Conservation (phyloP, 2,113 vertebrate genomes). For the Erythrocercus mccallii region DNA sequence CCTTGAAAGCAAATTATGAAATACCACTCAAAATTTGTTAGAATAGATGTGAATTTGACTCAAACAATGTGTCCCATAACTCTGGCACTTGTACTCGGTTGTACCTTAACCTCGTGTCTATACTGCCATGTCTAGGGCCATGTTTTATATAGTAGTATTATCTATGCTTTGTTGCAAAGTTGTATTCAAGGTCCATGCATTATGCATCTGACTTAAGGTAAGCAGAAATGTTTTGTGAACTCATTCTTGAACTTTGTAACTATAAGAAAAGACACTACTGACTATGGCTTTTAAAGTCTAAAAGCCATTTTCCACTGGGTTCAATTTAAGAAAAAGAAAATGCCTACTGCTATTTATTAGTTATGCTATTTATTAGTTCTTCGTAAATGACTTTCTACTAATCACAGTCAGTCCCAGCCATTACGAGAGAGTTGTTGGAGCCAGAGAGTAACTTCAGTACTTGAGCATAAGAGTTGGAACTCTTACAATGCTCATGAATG, state of each 20-base stretch:
- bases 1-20: neutral
- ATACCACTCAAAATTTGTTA: neutral
- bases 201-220: neutral
- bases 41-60: neutral
- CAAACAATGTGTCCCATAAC: neutral
- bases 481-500: neutral
- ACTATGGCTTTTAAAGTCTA: constrained; percentile 6
- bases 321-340: neutral
- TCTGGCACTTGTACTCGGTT: neutral
- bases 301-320: constrained; percentile 26
- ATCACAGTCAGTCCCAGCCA: constrained; percentile 60
- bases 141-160: neutral
- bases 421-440: constrained; percentile 46
- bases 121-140: no score
- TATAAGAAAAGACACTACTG: neutral
- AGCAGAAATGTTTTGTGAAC: neutral
- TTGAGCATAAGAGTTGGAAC: constrained; percentile 10
- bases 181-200: neutral
- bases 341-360: neutral
- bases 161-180: neutral
- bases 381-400: constrained; percentile 59
- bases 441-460: constrained; percentile 12
- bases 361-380: constrained; percentile 42
- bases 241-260: neutral
- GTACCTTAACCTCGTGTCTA: neutral